Base-by-base conservation (phyloP, 1,140 invertebrate genomes). In the Laupala kohalensis region DNA sequence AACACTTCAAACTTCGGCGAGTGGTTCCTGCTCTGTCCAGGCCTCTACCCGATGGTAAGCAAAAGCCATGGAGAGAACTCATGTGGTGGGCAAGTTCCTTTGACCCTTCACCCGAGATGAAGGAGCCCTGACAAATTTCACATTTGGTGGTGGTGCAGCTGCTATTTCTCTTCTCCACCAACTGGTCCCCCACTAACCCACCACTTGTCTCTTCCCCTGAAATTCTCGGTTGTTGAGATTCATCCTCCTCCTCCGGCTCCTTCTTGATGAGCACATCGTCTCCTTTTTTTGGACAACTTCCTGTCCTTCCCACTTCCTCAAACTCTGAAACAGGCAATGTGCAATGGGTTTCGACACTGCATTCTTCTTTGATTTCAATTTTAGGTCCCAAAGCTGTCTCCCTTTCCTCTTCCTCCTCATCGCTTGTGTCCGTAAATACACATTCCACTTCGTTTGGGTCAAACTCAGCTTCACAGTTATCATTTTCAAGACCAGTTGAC, bases 381-480 rank as follows among this genome's bases (percentile, higher is more conserved):
- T 53, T 53, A 13, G 37, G 37, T 53, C 19, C 9, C 9, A 53
- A 13, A 53, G 37, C 9, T 2, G 37, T 9, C 9, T 53, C 37
- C 19, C 19, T 27, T 23, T 27, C 67, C 19, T 53, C 67, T 23
- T 27, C 67, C 63, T 75, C 74, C 23, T 73, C 72, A 67, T 74
- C 74, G 15, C 72, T 73, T 12, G 72, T 73, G 64, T 75, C 75
- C 29, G 62, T 71, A 15, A 75, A 25, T 6, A 72, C 67, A 67
- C 74, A 75, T 71, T 75, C 74, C 1, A 75, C 71, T 25, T 75
- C 74, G 28, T 71, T 72, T 15, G 75, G 75, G 63, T 75, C 75
- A 28, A 75, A 69, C 26, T 75, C 75, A 25, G 72, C 70, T 30
- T 74, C 73, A 2, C 70, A 67, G 13, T 69, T 68, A 15, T 74